phyloP scores from a whole-genome alignment of 2,113 vertebrate species.

The Forbesichthys agassizii region DNA sequence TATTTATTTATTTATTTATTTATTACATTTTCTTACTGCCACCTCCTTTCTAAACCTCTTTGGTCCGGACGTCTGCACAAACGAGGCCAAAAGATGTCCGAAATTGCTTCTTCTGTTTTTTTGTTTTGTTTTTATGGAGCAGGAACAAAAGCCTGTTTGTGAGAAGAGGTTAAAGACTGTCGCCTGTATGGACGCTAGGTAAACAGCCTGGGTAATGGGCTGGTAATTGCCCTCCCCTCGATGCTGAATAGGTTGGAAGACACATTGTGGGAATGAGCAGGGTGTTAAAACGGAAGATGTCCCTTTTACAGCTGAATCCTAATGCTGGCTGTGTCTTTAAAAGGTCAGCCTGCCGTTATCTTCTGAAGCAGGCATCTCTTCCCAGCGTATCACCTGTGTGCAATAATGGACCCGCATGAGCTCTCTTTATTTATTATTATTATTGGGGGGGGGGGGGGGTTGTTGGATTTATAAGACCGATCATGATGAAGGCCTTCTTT shows the following conservation, averaged over 20 bases:
- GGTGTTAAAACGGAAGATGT: conserved; percentile 58
- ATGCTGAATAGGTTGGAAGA: conserved; percentile 52
- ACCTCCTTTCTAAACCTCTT: conserved; percentile 24
- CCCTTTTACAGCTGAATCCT: conserved; percentile 41
- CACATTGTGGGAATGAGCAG: conserved; percentile 70
- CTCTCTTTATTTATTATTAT: not conserved
- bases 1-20: too few species aligned
- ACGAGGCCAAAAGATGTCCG: conserved; percentile 54
- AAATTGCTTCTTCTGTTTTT: conserved; percentile 24
- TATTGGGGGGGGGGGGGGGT: too few species aligned
- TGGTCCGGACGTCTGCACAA: conserved; percentile 50
- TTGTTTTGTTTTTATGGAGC: conserved; percentile 45
- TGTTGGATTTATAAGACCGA: not conserved
- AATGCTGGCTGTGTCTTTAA: conserved; percentile 32
- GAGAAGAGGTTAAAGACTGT: conserved; percentile 39
- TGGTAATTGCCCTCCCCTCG: conserved; percentile 56
- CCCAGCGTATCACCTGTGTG: conserved; percentile 48
- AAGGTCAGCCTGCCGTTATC: conserved; percentile 67
- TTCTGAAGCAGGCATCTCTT: conserved; percentile 46
- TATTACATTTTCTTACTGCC: conserved; percentile 15
- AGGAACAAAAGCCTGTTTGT: conserved; percentile 53
- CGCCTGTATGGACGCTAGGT: conserved; percentile 38
- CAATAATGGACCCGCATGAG: not conserved
- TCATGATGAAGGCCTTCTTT: not conserved
- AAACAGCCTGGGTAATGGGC: conserved; percentile 66